Base-by-base conservation (phyloP, 2,113 vertebrate species). In the Eupsittula cactorum region DNA sequence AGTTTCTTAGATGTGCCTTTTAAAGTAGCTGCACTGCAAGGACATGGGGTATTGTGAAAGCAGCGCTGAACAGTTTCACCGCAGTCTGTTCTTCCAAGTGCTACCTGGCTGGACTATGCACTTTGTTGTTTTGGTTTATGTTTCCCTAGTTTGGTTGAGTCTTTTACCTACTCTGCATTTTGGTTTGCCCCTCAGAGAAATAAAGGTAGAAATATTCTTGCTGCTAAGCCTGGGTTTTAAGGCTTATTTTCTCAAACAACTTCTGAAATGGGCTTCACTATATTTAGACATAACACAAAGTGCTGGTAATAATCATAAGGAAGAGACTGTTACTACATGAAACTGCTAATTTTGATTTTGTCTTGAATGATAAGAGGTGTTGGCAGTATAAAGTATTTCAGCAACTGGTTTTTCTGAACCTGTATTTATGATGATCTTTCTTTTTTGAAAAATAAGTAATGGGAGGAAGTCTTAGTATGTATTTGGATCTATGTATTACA, bases 381-480 rank as follows among this genome's bases (percentile, higher is more conserved):
- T 60, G 46, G 46, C 5, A 42, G 17, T 16, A 4, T 52, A 8
- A 9, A 37, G 33, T 59, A 83, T 95, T 93, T 88, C 41, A 88
- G 49, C 11, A 23, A 19, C 35, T 68, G 46, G 21, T 93, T 93
- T 84, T 85, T 87, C 59, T 86, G 82, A 69, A 59, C 57, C 52
- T 78, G 18, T 87, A 52, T 67, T 82, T 76, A n/a, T 35, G 20
- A 82, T 75, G 39, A 64, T 63, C 19, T 52, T 35, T 42, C 21
- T 57, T 44, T 41, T 80, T 37, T 76, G 28, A 67, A 59, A 89
- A 90, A 37, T 33, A 81, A 75, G 9, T 60, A 39, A 52, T 2
- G 1, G 21, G 29, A 44, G 68, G 33, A 91, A 59, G 5, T 57
- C 41, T 62, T 76, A 1, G 1, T 47, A 29, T 1, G 0, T 59